Base-by-base conservation (phyloP, 2,113 vertebrate species). In the Apus apus region DNA sequence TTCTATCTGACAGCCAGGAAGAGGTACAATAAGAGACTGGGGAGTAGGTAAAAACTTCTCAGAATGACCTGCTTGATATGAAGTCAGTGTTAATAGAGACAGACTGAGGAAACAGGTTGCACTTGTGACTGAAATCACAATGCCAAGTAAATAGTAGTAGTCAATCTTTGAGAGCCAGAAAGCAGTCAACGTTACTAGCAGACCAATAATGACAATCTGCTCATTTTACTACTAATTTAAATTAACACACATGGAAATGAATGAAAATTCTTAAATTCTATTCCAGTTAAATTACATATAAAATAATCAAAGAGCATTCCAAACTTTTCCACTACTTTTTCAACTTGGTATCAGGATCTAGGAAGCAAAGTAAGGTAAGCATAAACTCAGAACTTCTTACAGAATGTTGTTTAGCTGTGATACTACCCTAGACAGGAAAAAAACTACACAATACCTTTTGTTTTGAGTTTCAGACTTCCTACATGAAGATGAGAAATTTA, bases 381-480 rank as follows among this genome's bases (percentile, higher is more conserved):
- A 70, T 43, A 64, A 82, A 73, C 26, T 58, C 43, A 76, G 38
- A 68, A 85, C 38, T 12, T 48, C 57, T 85, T 89, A 25, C 60
- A 67, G 1, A 30, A 27, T 27, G 40, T 16, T 72, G 34, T 83
- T 85, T 85, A 77, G 71, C 72, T 53, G n/a, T 29, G n/a, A 61
- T 53, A 77, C 11, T 65, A 77, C 38, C 46, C 46, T 75, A 81
- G 23, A 78, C 0, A 38, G 56, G 45, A 43, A 73, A 73, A 85
- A 66, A 74, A 65, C 10, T 25, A 71, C 27, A 66, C 43, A 81
- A 36, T 73, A 85, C 36, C 66, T 90, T 87, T 84, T 1, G 38
- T 76, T 85, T n/a, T 36, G 2, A 74, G 36, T 92, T 93, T 88
- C 87, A 91, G 61, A 64, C 78, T 88, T 94, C 68, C 65, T 61